These are phyloP conservation scores for Mastomys coucha DNA, from an alignment of 2,113 vertebrate species.

Conservation along the genomic window DNA sequence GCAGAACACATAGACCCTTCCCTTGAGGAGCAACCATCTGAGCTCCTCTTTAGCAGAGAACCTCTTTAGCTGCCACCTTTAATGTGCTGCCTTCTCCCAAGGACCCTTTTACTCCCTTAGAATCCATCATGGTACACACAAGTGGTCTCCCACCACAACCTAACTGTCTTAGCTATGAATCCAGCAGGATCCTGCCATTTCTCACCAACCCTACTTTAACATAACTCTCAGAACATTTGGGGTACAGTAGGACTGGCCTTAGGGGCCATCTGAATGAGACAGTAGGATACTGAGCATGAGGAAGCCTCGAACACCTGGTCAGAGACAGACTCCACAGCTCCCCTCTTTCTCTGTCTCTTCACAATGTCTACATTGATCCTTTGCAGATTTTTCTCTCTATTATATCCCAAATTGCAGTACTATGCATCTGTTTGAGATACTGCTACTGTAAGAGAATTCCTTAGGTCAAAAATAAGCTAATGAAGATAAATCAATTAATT, in stretches of 20 bases:
- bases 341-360: rapidly evolving
- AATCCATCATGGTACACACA: rapidly evolving
- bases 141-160: neutral
- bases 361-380: rapidly evolving
- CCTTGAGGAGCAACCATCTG: neutral
- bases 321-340: rapidly evolving
- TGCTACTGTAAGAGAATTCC: neutral
- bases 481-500: neutral
- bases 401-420: rapidly evolving
- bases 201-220: rapidly evolving
- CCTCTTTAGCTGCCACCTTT: neutral
- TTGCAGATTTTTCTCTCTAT: neutral
- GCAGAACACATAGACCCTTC: neutral
- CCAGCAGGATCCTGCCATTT: neutral
- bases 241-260: too few species aligned
- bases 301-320: rapidly evolving
- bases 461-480: neutral
- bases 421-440: neutral
- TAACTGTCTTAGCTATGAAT: neutral
- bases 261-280: neutral
- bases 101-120: rapidly evolving
- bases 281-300: neutral
- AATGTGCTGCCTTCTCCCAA: neutral
- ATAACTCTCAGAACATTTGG: neutral
- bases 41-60: too few species aligned